Evolutionary conservation across 2,113 vertebrate genomes (phyloP).

Genomic region (Eulemur macaco): DNA sequence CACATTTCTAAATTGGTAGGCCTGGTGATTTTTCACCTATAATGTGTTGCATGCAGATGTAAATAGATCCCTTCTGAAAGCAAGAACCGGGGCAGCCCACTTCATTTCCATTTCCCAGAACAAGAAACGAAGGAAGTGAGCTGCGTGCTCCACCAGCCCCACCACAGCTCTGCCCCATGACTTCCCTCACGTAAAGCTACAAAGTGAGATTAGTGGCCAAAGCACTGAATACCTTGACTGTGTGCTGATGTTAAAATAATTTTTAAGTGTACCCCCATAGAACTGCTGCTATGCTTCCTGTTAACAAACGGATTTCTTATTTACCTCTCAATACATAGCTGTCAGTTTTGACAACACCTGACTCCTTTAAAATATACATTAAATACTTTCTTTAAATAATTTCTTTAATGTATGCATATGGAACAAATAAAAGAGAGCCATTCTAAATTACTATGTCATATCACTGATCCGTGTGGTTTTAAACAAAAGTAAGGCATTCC

Average conservation of each 20-base stretch:
- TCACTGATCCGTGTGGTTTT: not conserved
- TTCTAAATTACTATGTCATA: not conserved
- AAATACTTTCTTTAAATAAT: constrained; percentile 28
- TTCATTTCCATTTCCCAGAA: not conserved
- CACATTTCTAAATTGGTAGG: not conserved
- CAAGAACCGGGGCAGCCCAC: not conserved
- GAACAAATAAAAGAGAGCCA: not conserved
- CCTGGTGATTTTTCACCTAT: not conserved
- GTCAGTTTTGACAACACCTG: not conserved
- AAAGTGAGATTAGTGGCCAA: not conserved
- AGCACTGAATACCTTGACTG: not conserved
- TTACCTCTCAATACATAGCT: not conserved
- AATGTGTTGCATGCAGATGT: not conserved
- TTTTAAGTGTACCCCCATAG: not conserved
- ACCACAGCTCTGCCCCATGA: not conserved
- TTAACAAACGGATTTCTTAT: not conserved
- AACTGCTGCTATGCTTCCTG: not conserved
- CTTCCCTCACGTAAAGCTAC: not conserved
- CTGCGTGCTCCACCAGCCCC: not conserved
- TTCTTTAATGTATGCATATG: not conserved
- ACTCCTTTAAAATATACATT: not conserved
- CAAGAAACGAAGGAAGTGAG: not conserved
- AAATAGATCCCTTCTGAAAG: not conserved
- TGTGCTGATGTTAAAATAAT: not conserved
- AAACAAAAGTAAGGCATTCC: not conserved